Evolutionary conservation across 2,113 vertebrate genomes (phyloP), one percentile per base, ranked within the genome.

Genomic region (Scomber colias): DNA sequence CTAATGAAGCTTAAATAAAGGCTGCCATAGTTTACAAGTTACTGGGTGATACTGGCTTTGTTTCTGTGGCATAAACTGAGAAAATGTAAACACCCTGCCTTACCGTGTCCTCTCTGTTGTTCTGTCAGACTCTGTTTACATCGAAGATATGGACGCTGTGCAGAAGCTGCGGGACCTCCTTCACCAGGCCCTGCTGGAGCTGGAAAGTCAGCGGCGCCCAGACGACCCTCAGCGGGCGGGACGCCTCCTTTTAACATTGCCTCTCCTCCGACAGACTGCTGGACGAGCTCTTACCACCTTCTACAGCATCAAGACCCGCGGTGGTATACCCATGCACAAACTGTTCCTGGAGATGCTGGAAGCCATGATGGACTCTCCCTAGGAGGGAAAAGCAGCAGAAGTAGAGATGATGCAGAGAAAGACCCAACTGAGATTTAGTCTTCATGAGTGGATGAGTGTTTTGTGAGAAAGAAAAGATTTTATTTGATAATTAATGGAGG

Each of bases 291-390:
- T 97, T 62, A 96, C 95, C 84, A 97, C 97, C 62, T 97, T 97
- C 94, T 97, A 97, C 76, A 96, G 96, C 90, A 96, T 98, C 90
- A 97, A 97, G 90, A 95, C 96, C 87, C 97, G 97, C 9, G 97
- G 97, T 30, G 96, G 96, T 17, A 96, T 97, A 59, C 97, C 97
- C 90, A 97, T 97, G 97, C 97, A 98, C 95, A 98, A 97, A 95
- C 94, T 98, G 63, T 98, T 98, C 89, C 88, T 98, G 91, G 97
- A 98, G 93, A 98, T 98, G 97, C 94, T 98, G 73, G 97, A 98
- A 92, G 97, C 97, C 93, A 97, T 97, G 97, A 97, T 98, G 97
- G 97, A 98, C 94, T 98, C 95, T 19, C 95, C 95, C 17, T 84
- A 95, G 86, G 78, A 83, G 24, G 44, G 24, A 48, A 40, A 5